Evolutionary conservation across 1,140 invertebrate species (phyloP).

Genomic region (Monochamus saltuarius): DNA sequence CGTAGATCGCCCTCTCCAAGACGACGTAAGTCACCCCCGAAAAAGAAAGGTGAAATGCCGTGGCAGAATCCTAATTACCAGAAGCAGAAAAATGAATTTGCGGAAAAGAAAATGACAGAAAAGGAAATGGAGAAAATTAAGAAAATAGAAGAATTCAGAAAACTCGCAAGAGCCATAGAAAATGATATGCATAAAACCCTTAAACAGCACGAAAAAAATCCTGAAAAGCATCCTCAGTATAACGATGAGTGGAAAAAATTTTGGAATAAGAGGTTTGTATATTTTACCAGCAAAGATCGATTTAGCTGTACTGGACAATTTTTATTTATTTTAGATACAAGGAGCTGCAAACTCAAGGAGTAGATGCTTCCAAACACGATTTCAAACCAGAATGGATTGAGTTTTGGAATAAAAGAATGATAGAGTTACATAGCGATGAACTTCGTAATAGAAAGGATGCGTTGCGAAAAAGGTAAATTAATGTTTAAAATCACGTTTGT

Average conservation of each 20-base stretch:
- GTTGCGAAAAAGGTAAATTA: conserved; percentile 49
- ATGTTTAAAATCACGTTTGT: too few species aligned
- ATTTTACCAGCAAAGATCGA: background rate
- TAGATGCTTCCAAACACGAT: conserved; percentile 75
- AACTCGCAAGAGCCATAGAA: conserved; percentile 51
- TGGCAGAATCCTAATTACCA: conserved; percentile 36
- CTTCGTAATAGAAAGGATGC: conserved; percentile 60
- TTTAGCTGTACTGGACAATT: background rate
- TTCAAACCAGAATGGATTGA: conserved; percentile 85
- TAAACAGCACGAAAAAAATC: conserved; percentile 76
- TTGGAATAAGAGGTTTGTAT: conserved; percentile 42
- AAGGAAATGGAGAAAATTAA: conserved; percentile 25
- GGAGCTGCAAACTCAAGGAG: conserved; percentile 73
- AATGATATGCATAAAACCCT: conserved; percentile 59
- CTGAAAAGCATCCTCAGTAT: conserved; percentile 82
- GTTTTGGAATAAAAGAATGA: conserved; percentile 78
- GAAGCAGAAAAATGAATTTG: conserved; percentile 1
- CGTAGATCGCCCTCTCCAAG: conserved; percentile 18
- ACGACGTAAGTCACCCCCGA: background rate
- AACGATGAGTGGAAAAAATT: conserved; percentile 86
- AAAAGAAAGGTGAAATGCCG: conserved; percentile 29
- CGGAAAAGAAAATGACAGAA: conserved; percentile 27
- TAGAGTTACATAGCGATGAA: conserved; percentile 71
- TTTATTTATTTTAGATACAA: conserved; percentile 62
- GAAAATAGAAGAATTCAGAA: conserved; percentile 49